A percentile compares a stretch with the other conserved stretches of the same genome.
These are phyloP conservation scores for Cyclopterus lumpus DNA, from an alignment of 2,797 vertebrate species.

Conservation along the genomic window DNA sequence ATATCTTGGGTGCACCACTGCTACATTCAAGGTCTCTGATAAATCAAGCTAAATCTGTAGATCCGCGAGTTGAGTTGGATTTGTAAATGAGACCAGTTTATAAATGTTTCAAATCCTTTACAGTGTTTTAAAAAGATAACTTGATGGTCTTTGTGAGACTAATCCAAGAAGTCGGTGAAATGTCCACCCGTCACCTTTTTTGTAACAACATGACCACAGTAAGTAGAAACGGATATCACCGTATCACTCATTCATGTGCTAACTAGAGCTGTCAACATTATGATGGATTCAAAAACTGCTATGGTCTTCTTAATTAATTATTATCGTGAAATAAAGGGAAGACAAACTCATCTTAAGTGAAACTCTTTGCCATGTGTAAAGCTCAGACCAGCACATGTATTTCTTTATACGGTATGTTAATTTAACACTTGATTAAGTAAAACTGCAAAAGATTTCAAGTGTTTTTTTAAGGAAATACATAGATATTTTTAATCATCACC, in stretches of 20 bases:
- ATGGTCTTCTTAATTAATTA: neutral
- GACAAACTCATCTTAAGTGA: too few species aligned
- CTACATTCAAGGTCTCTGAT: conserved; percentile 29
- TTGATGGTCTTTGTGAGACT: neutral
- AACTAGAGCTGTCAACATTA: neutral
- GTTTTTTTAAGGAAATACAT: neutral
- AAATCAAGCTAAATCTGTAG: neutral
- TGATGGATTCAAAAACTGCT: neutral
- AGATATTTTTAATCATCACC: neutral
- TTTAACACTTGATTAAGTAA: neutral
- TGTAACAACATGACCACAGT: conserved; percentile 11
- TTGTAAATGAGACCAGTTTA: neutral
- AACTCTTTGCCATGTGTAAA: neutral
- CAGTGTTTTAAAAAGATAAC: neutral
- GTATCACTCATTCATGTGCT: neutral
- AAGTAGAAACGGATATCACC: conserved; percentile 19
- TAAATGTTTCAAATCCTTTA: neutral
- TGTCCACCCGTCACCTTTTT: neutral
- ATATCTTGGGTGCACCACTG: conserved; percentile 35
- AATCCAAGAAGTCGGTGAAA: neutral
- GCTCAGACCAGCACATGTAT: neutral
- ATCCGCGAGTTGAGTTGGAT: neutral
- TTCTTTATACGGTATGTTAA: neutral
- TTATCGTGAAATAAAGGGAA: neutral
- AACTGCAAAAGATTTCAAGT: neutral